Evolutionary conservation across 2,888 invertebrate species (phyloP), one percentile per base, ranked within the genome.

Genomic region (Leucophora obtusa): DNA sequence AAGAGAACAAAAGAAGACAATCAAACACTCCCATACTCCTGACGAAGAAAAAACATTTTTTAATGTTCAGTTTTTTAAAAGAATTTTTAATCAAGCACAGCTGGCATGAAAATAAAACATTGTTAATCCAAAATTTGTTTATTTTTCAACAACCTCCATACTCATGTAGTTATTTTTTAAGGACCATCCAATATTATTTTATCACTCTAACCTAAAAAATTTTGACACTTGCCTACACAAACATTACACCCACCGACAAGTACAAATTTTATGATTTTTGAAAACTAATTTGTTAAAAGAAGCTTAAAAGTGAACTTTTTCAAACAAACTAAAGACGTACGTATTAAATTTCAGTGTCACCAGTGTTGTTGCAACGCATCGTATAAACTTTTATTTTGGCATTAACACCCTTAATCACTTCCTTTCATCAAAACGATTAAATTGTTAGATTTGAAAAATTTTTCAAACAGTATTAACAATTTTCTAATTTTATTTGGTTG

Each of bases 71-170:
- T 62, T 65, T 33, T 75, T 73, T 54, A 54, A 54, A 59, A 10
- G 65, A 77, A 81, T 81, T 70, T 77, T 77, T 73, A 81, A 81
- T 73, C 73, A 77, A 73, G 47, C 73, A 58, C 81, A 81, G 73
- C 73, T 81, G 77, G 56, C 70, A 70, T 60, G 50, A 73, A 70
- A 74, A 14, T 38, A 15, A 17, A 65, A 51, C 65, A 47, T 38
- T 65, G 65, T 71, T 77, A 65, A 77, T 53, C 47, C 59, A 50
- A 54, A 77, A 38, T 72, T 66, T 72, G 18, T 72, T 65, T 77
- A 47, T 28, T 11, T 70, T 59, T 24, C 10, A 2, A 17, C 43
- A 62, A 50, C 8, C 24, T 6, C 6, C 6, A 7, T 28, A 28
- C 6, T 3, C 6, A 28, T 7, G 28, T 38, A 68, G 24, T 56